Conservation (phyloP, 2,888 invertebrate species). For the Terebella lapidaria region DNA sequence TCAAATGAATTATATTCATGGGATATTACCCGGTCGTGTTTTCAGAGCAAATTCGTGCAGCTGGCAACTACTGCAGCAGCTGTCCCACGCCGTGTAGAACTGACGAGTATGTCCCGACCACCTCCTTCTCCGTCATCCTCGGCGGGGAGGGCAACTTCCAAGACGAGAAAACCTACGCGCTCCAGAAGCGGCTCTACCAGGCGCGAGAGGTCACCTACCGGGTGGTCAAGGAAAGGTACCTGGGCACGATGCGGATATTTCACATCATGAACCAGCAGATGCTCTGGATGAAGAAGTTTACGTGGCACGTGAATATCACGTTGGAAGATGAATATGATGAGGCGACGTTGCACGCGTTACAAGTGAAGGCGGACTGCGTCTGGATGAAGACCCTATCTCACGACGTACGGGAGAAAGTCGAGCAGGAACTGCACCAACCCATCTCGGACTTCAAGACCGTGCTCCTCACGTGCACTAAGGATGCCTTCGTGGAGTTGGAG, state of each 20-base stretch:
- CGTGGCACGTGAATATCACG: neutral
- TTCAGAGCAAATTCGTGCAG: neutral
- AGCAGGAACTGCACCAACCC: neutral
- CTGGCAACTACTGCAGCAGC: slow-evolving; percentile 7
- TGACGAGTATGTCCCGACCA: slow-evolving; percentile 8
- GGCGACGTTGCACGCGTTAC: neutral
- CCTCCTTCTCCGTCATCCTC: slow-evolving; percentile 12
- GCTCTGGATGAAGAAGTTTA: neutral
- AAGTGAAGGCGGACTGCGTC: slow-evolving; percentile 2
- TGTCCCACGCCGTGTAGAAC: slow-evolving; percentile 9
- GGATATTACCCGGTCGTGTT: neutral
- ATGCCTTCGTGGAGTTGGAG: neutral
- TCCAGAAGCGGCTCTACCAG: neutral
- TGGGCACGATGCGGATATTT: neutral
- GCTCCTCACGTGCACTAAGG: neutral
- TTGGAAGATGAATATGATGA: neutral
- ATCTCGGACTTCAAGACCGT: neutral
- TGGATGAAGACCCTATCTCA: neutral
- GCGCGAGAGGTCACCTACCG: slow-evolving; percentile 12
- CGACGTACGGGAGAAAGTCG: neutral
- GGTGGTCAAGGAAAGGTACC: slow-evolving; percentile 2
- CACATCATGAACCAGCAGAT: neutral
- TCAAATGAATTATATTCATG: no score
- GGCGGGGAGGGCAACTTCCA: neutral
- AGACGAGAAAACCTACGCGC: slow-evolving; percentile 1